A percentile compares a stretch with the other conserved stretches of the same genome.
Evolutionary conservation across 2,113 vertebrate species (phyloP).

Genomic region (Brachyhypopomus occidentalis): DNA sequence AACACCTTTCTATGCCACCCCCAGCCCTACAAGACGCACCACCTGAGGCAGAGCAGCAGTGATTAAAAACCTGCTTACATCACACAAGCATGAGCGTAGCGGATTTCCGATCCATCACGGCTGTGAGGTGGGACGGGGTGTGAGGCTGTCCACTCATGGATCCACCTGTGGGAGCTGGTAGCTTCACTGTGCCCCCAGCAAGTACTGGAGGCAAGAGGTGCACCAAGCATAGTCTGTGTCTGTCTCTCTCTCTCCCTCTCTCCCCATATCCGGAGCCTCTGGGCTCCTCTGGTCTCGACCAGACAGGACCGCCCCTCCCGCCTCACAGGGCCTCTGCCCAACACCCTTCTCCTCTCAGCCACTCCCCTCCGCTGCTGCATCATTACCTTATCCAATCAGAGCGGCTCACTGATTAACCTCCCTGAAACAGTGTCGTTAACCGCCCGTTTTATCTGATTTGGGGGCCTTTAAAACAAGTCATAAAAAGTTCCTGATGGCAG

Average conservation of each 20-base stretch:
- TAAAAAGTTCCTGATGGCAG: slow-evolving; percentile 57
- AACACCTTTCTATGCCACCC: slow-evolving; percentile 53
- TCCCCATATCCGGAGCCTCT: too few relatives aligned
- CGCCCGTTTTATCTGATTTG: slow-evolving; percentile 63
- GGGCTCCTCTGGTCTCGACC: not conserved
- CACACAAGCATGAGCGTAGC: slow-evolving; percentile 39
- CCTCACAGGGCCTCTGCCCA: slow-evolving; percentile 23
- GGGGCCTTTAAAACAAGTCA: slow-evolving; percentile 63
- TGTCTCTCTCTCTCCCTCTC: too few relatives aligned
- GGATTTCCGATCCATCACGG: slow-evolving; percentile 50
- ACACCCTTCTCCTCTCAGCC: slow-evolving; percentile 26
- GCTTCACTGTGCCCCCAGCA: too few relatives aligned
- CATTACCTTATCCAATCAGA: slow-evolving; percentile 46
- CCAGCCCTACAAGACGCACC: slow-evolving; percentile 54
- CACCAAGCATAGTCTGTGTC: too few relatives aligned
- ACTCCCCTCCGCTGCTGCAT: slow-evolving; percentile 24
- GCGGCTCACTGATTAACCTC: slow-evolving; percentile 59
- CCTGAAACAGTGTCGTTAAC: slow-evolving; percentile 68
- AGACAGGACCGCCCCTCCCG: slow-evolving; percentile 9
- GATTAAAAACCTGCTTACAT: slow-evolving; percentile 61
- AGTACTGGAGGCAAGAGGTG: too few relatives aligned
- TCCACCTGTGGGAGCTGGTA: too few relatives aligned
- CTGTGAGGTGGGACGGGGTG: slow-evolving; percentile 43
- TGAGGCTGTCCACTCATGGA: not conserved
- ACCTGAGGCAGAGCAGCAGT: slow-evolving; percentile 54